Evolutionary conservation across 2,113 vertebrate species (phyloP).

Genomic region (Variabilichromis moorii): DNA sequence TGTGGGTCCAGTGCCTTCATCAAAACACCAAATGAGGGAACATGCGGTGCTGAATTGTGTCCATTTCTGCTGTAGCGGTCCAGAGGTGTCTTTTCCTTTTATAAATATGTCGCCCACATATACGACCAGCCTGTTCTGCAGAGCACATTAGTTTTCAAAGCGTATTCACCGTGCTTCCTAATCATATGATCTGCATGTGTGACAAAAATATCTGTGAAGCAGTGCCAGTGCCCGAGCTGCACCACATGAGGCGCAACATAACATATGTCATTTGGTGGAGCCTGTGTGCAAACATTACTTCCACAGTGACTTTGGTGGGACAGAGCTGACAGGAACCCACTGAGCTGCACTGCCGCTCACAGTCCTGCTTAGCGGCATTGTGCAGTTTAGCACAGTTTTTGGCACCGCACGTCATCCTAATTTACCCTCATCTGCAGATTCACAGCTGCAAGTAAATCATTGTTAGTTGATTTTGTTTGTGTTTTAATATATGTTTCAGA

Average conservation of each 20-base stretch:
- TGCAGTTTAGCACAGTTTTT: background rate
- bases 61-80: background rate
- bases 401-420: background rate
- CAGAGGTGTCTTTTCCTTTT: background rate
- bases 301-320: background rate
- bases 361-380: background rate
- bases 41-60: background rate
- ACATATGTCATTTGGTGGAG: constrained; percentile 18
- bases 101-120: background rate
- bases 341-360: background rate
- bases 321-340: background rate
- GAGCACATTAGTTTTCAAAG: background rate
- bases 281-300: background rate
- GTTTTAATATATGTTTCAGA: background rate
- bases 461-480: background rate
- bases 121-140: background rate
- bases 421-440: background rate
- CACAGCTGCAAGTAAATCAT: background rate
- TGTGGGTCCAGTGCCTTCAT: background rate
- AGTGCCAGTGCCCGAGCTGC: background rate
- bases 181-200: constrained; percentile 5
- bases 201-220: constrained; percentile 5
- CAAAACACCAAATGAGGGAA: background rate
- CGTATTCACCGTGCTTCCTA: background rate
- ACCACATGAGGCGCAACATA: background rate